Evolutionary conservation across 1,140 invertebrate genomes (phyloP).

Genomic region (Phthorimaea operculella): DNA sequence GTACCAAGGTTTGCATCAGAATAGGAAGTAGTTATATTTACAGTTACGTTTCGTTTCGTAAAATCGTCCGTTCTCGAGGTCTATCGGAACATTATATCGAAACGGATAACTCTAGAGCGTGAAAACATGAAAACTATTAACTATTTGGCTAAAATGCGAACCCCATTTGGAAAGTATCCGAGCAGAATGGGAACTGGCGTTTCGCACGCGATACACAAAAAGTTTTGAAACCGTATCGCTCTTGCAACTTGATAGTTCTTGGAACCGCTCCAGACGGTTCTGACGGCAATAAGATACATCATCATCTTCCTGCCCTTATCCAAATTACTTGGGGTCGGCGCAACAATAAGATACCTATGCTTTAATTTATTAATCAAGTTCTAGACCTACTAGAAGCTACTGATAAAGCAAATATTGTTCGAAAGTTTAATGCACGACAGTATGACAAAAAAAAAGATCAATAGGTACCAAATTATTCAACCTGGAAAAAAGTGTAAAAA

Average conservation of each 20-base stretch:
- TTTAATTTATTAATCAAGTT: too few relatives aligned
- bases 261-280: not conserved
- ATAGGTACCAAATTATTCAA: too few relatives aligned
- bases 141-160: slow-evolving; percentile 8
- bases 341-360: too few relatives aligned
- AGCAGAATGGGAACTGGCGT: not conserved
- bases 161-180: slow-evolving; percentile 7
- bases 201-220: slow-evolving; percentile 8
- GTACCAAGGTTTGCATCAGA: too few relatives aligned
- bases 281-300: not conserved
- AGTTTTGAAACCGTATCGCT: not conserved
- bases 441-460: too few relatives aligned
- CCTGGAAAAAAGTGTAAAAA: too few relatives aligned
- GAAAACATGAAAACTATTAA: slow-evolving; percentile 7
- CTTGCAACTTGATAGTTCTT: slow-evolving; percentile 1
- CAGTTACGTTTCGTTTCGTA: not conserved
- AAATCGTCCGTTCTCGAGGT: slow-evolving; percentile 1
- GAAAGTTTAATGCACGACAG: too few relatives aligned
- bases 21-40: too few relatives aligned
- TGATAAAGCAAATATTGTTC: too few relatives aligned
- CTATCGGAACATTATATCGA: slow-evolving; percentile 5
- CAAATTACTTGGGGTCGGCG: too few relatives aligned
- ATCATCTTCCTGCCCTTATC: too few relatives aligned
- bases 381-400: too few relatives aligned
- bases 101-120: slow-evolving; percentile 12